These are phyloP conservation scores for Gila robusta DNA, from an alignment of 2,797 vertebrate genomes.

Conservation along the genomic window DNA sequence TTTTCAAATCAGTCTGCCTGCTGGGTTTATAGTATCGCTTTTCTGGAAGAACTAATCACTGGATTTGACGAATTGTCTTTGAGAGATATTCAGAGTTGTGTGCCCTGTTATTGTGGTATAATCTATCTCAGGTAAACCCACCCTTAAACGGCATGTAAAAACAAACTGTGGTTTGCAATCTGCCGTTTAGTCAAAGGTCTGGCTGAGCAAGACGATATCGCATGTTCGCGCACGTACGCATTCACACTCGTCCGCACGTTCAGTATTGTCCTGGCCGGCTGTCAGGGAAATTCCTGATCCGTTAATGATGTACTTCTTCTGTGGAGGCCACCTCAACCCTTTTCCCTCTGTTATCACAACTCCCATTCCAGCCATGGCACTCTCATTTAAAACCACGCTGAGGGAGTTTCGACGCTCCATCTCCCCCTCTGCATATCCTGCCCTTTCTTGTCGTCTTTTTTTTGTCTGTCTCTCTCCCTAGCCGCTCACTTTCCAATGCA, in stretches of 20 bases:
- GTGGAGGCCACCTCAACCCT: slow-evolving; percentile 38
- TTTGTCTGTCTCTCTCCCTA: slow-evolving; percentile 17
- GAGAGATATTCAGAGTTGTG: too few relatives aligned
- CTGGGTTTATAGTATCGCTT: neutral
- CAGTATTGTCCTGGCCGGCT: slow-evolving; percentile 24
- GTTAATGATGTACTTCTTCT: slow-evolving; percentile 47
- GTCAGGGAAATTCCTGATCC: slow-evolving; percentile 49
- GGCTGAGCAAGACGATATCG: neutral
- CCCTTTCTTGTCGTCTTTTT: slow-evolving; percentile 1
- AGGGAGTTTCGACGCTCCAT: slow-evolving; percentile 9
- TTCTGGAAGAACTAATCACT: neutral
- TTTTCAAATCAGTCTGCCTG: neutral
- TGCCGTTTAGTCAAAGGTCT: slow-evolving; percentile 17
- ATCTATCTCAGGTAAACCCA: neutral
- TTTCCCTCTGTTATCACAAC: slow-evolving; percentile 38
- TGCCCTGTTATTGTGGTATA: neutral
- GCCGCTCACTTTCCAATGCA: slow-evolving; percentile 37
- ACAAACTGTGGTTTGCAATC: neutral
- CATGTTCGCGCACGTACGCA: neutral
- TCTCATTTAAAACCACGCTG: slow-evolving; percentile 37
- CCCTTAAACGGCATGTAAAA: neutral
- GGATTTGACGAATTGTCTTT: neutral
- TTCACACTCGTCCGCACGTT: slow-evolving; percentile 1
- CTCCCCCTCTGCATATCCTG: slow-evolving; percentile 19
- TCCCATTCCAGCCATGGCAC: slow-evolving; percentile 8